These are phyloP conservation scores for Salpingus planirostris DNA, from an alignment of 2,888 invertebrate genomes.

Conservation along the genomic window DNA sequence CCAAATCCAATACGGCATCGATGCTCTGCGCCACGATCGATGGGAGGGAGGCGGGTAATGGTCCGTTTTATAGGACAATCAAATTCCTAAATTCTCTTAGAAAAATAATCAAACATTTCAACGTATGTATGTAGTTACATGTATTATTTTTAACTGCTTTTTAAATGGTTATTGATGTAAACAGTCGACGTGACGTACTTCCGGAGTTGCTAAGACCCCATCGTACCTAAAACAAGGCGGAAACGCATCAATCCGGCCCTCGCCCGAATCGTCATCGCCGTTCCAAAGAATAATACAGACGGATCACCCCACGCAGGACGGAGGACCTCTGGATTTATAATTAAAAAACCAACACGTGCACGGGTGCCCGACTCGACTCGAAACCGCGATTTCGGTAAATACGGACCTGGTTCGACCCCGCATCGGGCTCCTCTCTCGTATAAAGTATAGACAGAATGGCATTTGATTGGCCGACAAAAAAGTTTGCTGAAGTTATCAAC, in stretches of 20 bases:
- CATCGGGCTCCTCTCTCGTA: constrained; percentile 36
- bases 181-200: constrained; percentile 34
- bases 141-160: constrained; percentile 38
- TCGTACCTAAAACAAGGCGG: constrained; percentile 19
- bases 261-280: no score
- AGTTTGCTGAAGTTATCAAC: constrained; percentile 41
- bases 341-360: constrained; percentile 10
- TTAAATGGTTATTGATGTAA: constrained; percentile 35
- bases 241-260: constrained; percentile 21
- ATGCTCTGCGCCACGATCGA: no score
- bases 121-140: no score
- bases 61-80: constrained; percentile 36
- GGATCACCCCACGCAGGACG: constrained; percentile 4
- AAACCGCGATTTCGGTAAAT: no score
- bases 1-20: constrained; percentile 23
- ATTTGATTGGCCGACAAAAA: constrained; percentile 43
- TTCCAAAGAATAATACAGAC: constrained; percentile 29
- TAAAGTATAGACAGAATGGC: constrained; percentile 42
- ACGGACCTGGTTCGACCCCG: no score
- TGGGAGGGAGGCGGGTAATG: no score
- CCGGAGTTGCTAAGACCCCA: constrained; percentile 30
- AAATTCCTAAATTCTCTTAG: constrained; percentile 35
- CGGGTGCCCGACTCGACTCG: no score
- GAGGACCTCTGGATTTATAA: constrained; percentile 6
- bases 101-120: constrained; percentile 34